phyloP scores from a whole-genome alignment of 2,797 vertebrate species.

The Leontocebus nigricollis region DNA sequence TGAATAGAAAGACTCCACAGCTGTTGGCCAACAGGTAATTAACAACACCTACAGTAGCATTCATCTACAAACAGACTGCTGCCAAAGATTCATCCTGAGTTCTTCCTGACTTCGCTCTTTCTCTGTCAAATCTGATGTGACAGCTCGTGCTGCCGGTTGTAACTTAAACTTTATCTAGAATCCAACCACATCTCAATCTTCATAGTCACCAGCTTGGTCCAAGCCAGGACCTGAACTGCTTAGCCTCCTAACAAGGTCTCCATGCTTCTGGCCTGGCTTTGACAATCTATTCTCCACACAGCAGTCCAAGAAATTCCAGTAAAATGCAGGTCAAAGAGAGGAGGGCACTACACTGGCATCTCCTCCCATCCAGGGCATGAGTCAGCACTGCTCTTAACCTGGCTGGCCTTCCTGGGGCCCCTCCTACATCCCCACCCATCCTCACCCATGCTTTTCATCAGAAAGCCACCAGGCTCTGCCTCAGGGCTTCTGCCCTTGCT shows the following conservation, averaged over 20 bases:
- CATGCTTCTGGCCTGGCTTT: neutral
- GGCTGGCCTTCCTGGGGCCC: neutral
- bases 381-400: neutral
- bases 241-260: neutral
- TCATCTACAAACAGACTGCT: neutral
- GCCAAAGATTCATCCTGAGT: neutral
- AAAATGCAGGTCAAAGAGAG: neutral
- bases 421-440: neutral
- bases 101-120: neutral
- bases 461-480: neutral
- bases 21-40: neutral
- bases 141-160: neutral
- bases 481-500: neutral
- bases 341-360: rapidly evolving
- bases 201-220: neutral
- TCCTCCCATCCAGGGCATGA: rapidly evolving
- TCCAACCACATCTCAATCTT: neutral
- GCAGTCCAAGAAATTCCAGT: neutral
- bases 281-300: neutral
- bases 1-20: neutral
- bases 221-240: too few relatives aligned
- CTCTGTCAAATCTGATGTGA: neutral
- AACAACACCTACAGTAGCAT: neutral
- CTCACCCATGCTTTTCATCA: neutral
- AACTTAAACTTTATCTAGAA: neutral